These are phyloP conservation scores for Plusia festucae DNA, from an alignment of 2,888 invertebrate genomes.

Conservation along the genomic window DNA sequence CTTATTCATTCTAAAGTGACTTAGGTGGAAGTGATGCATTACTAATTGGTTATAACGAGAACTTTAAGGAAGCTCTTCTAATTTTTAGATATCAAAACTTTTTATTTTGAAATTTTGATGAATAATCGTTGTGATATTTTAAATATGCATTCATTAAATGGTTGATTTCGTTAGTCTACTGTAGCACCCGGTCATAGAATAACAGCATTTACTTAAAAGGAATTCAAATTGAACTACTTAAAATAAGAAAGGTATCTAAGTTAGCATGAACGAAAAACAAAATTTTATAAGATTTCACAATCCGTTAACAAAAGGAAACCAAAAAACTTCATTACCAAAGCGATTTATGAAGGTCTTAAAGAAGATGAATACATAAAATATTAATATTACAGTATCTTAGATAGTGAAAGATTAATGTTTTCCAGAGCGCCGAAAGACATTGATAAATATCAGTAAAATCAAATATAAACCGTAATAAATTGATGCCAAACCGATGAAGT, in stretches of 20 bases:
- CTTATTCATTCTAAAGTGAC: conserved; percentile 27
- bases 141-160: no score
- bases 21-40: conserved; percentile 20
- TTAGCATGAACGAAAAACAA: neutral
- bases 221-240: no score
- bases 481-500: neutral
- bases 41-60: neutral
- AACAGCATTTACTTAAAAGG: no score
- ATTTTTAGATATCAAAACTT: no score
- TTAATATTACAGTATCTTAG: conserved; percentile 44
- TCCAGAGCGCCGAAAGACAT: conserved; percentile 40
- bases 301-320: neutral
- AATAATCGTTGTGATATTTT: no score
- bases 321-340: neutral
- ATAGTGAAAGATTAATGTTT: conserved; percentile 52
- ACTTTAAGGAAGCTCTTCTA: neutral
- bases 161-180: no score
- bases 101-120: no score
- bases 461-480: conserved; percentile 15
- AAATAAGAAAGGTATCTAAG: neutral
- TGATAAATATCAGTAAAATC: conserved; percentile 37
- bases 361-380: conserved; percentile 42
- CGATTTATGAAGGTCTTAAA: conserved; percentile 20
- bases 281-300: neutral
- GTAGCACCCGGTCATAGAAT: no score